phyloP scores from a whole-genome alignment of 2,888 invertebrate species.

The Petrolisthes cinctipes region DNA sequence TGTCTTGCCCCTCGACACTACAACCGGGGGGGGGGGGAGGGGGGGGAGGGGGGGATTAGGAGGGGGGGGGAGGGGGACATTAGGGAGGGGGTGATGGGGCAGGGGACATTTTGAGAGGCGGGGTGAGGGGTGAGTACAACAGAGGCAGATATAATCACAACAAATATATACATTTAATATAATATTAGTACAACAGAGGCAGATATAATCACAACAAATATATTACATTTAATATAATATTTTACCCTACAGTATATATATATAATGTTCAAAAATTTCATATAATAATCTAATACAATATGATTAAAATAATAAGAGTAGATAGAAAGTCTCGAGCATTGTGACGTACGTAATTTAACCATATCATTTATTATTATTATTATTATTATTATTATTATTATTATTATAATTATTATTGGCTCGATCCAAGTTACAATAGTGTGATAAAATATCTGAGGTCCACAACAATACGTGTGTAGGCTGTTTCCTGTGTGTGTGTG shows the following conservation, averaged over 20 bases:
- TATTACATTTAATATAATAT: no score
- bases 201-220: not conserved
- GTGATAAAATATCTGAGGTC: no score
- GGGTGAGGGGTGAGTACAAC: not conserved
- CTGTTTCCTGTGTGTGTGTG: no score
- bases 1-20: slow-evolving; percentile 10
- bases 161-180: no score
- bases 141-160: not conserved
- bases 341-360: not conserved
- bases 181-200: not conserved
- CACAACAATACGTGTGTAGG: no score
- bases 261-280: no score
- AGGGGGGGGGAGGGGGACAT: not conserved
- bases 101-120: not conserved
- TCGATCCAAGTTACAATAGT: no score
- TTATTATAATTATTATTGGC: not conserved
- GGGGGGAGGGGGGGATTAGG: not conserved
- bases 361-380: not conserved
- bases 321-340: not conserved
- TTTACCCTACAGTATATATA: no score
- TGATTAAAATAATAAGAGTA: not conserved
- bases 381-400: not conserved
- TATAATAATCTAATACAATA: not conserved
- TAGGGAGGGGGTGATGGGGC: not conserved
- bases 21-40: slow-evolving; percentile 10